These are phyloP conservation scores for Diachrysia chrysitis DNA, from an alignment of 2,888 invertebrate genomes.

Conservation along the genomic window DNA sequence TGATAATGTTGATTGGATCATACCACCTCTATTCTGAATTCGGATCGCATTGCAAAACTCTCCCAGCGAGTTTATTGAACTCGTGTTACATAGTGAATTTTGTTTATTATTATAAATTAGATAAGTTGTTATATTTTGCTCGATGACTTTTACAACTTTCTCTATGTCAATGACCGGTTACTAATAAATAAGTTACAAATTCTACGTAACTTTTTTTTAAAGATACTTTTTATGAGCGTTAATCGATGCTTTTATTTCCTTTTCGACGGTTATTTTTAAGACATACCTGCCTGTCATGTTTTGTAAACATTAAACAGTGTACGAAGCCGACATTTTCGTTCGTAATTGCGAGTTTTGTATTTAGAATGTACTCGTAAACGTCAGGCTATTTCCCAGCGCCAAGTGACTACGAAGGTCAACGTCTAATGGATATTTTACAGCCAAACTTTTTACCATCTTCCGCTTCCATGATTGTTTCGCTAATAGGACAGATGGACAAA, in stretches of 20 bases:
- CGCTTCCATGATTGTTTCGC: slow-evolving; percentile 45
- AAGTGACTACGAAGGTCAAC: slow-evolving; percentile 60
- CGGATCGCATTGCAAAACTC: slow-evolving; percentile 67
- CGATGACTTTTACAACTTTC: slow-evolving; percentile 34
- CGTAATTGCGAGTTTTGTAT: slow-evolving; percentile 47
- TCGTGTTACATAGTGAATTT: slow-evolving; percentile 23
- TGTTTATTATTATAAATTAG: slow-evolving; percentile 37
- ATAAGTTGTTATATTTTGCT: slow-evolving; percentile 28
- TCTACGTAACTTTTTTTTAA: slow-evolving; percentile 38
- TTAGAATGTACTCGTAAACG: slow-evolving; percentile 51
- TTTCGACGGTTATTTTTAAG: slow-evolving; percentile 36
- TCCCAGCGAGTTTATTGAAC: slow-evolving; percentile 51
- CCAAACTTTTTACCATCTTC: slow-evolving; percentile 56
- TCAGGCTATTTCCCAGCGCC: slow-evolving; percentile 47
- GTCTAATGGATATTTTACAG: slow-evolving; percentile 59
- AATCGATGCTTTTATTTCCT: slow-evolving; percentile 32
- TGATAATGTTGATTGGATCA: slow-evolving; percentile 77
- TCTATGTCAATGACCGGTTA: slow-evolving; percentile 32
- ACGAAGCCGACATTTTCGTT: slow-evolving; percentile 37
- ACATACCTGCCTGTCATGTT: slow-evolving; percentile 49
- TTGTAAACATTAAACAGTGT: slow-evolving; percentile 49
- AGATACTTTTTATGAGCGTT: slow-evolving; percentile 41
- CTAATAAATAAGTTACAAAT: slow-evolving; percentile 9
- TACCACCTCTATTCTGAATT: slow-evolving; percentile 67
- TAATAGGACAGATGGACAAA: slow-evolving; percentile 17